Evolutionary conservation across 1,140 invertebrate genomes (phyloP), one percentile per base, ranked within the genome.

Genomic region (Heliconius congener): DNA sequence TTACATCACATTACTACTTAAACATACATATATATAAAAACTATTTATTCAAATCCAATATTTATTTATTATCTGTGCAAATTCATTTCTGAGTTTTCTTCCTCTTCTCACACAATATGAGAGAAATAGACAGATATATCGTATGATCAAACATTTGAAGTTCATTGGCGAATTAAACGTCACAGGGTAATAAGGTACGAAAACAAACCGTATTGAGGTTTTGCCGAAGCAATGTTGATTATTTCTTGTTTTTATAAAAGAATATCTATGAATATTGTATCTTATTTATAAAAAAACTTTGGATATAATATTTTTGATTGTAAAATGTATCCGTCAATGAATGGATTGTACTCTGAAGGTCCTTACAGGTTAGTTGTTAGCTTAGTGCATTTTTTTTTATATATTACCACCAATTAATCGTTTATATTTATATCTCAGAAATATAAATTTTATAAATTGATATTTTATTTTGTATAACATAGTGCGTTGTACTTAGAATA

Each of bases 241-340:
- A 80, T 81, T 82, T 84, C 72, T 82, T 82, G 79, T 88, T 86
- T 86, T 84, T 84, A 83, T 78, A 71, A 73, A 80, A 78, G 76
- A 82, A 84, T 84, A 79, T 84, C 57, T 76, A 74, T 76, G 82
- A 82, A 80, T 74, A 80, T 42, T 72, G 50, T 60, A 85, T 80
- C 73, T 75, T 81, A 84, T 78, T 83, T 84, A 77, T 85, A 82
- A 85, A 82, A 73, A 81, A 79, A 79, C 79, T 37, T 78, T 82
- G 72, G 79, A 81, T 80, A 76, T 71, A 76, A 77, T 57, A 74
- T 75, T 80, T 83, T 73, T 23, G 72, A 71, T 71, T 82, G 37
- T 39, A 90, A 83, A 83, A 94, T 94, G 93, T 93, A 92, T 85
- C 85, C 87, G 55, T 83, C 83, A 13, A 91, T 94, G 86, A 93